Conservation (phyloP, 2,113 vertebrate species). For the Mus pahari region DNA sequence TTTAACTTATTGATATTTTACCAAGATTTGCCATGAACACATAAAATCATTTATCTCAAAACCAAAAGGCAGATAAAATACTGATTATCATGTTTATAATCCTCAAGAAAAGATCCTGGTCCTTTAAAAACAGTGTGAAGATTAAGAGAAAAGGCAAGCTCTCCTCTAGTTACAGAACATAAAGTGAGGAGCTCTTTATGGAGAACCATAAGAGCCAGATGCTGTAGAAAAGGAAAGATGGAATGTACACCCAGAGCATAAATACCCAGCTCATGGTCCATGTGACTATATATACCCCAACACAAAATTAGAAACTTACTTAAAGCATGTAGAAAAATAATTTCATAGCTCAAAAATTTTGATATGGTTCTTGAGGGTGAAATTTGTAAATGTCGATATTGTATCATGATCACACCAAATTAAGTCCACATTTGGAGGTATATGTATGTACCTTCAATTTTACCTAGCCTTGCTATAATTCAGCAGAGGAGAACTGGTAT, state of each 20-base stretch:
- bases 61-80: background rate
- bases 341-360: background rate
- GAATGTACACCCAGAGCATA: background rate
- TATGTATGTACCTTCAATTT: fast-evolving
- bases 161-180: background rate
- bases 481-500: background rate
- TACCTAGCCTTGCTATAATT: background rate
- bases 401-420: no score
- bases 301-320: background rate
- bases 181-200: background rate
- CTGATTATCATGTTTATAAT: background rate
- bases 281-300: background rate
- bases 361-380: background rate
- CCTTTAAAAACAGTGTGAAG: background rate
- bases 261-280: no score
- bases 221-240: background rate
- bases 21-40: background rate
- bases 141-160: background rate
- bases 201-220: background rate
- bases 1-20: background rate
- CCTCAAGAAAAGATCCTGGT: background rate
- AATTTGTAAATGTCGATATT: background rate
- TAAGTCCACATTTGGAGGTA: background rate
- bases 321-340: background rate
- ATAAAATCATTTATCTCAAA: background rate